Conservation (phyloP, 2,888 invertebrate genomes). For the Yponomeuta cagnagella region DNA sequence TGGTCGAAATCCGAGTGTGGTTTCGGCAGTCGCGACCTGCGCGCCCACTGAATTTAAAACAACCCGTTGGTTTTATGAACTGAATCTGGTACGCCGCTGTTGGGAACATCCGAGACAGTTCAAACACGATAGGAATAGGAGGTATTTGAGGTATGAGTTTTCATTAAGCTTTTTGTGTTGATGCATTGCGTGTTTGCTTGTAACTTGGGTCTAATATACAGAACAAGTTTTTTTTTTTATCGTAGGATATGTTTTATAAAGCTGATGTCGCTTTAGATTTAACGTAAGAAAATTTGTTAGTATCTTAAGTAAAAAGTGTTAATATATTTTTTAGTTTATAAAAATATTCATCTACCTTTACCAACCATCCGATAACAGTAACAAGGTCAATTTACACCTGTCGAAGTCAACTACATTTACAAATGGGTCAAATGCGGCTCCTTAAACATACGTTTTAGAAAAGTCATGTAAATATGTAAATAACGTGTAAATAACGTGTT, state of each 20-base stretch:
- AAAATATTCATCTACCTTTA: background rate
- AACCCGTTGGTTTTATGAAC: conserved; percentile 32
- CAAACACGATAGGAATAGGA: background rate
- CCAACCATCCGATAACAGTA: background rate
- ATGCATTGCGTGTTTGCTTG: background rate
- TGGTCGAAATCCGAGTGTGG: conserved; percentile 8
- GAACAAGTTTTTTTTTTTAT: background rate
- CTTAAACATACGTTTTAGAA: background rate
- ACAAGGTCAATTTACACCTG: background rate
- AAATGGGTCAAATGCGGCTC: background rate
- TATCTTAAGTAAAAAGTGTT: too few species aligned
- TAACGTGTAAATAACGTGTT: too few species aligned
- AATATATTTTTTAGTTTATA: too few species aligned
- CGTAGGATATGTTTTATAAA: background rate
- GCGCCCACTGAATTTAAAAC: conserved; percentile 46
- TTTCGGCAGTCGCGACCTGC: conserved; percentile 21
- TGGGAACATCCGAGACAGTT: background rate
- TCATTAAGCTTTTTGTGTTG: background rate
- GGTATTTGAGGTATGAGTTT: background rate
- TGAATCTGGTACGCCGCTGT: conserved; percentile 26
- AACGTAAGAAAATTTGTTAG: too few species aligned
- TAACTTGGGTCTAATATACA: background rate
- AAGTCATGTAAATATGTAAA: too few species aligned
- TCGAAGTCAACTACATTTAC: background rate
- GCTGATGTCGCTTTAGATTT: background rate